Evolutionary conservation across 2,113 vertebrate species (phyloP).

Genomic region (Indicator maculatus): DNA sequence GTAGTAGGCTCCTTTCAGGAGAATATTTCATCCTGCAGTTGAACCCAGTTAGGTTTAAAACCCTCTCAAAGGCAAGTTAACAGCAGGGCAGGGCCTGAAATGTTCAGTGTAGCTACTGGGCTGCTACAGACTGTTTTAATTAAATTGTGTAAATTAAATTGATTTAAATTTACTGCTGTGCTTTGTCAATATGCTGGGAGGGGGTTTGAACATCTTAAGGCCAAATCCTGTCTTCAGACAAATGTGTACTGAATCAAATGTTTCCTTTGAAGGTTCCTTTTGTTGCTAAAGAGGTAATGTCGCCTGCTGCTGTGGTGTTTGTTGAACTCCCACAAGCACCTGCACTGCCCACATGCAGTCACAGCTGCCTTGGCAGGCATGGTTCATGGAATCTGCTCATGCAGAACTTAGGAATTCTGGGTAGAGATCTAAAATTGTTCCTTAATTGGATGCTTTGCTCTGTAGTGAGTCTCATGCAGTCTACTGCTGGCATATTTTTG

Average conservation of each 20-base stretch:
- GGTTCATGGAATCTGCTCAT: not conserved
- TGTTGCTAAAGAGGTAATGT: not conserved
- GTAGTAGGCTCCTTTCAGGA: not conserved
- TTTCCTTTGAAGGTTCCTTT: not conserved
- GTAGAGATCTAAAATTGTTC: not conserved
- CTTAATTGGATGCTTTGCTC: not conserved
- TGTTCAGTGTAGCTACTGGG: not conserved
- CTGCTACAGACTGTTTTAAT: not conserved
- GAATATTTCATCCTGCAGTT: not conserved
- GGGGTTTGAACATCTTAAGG: not conserved
- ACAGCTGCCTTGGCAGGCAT: not conserved
- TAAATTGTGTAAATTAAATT: too few relatives aligned
- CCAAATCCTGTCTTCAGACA: not conserved
- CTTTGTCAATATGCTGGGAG: not conserved
- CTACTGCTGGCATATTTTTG: not conserved
- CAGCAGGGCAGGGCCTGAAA: not conserved
- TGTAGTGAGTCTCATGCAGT: not conserved
- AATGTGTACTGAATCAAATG: not conserved
- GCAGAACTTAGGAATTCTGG: not conserved
- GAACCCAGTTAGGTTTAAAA: not conserved
- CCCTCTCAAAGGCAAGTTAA: not conserved
- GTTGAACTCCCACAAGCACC: slow-evolving; percentile 12
- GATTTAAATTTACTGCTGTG: not conserved
- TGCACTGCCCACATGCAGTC: not conserved
- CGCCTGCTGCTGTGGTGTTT: slow-evolving; percentile 8